Evolutionary conservation across 2,797 vertebrate species (phyloP), one percentile per base, ranked within the genome.

Genomic region (Balearica regulorum): DNA sequence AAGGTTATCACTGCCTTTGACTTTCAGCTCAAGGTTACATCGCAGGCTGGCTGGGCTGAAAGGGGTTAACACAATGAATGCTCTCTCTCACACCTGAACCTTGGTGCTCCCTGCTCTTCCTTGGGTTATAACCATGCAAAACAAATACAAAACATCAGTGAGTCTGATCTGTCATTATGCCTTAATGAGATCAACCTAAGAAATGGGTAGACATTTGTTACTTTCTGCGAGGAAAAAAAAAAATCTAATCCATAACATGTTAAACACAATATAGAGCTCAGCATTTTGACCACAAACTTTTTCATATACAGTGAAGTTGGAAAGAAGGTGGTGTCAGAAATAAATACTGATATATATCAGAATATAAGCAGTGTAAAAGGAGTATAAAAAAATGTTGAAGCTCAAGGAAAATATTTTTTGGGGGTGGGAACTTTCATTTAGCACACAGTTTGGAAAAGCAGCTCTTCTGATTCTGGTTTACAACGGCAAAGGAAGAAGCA

Each of bases 171-270:
- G 20, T 62, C 16, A 10, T 54, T 94, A 5, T 31, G 26, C 28
- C 35, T 37, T 75, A 16, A 55, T 58, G 25, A 46, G 24, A 61
- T 33, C 5, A 83, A 19, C 58, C 24, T 3, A 19, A 62, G 39
- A 75, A 86, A 62, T 17, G 41, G 4, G 25, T 43, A 73, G 41
- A 58, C 0, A 25, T 68, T 64, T 83, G 16, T 19, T 51, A n/a
- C n/a, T 73, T 70, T 66, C 46, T 48, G 24, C 29, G 35, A 28
- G 12, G 41, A 15, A 13, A n/a, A 57, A 37, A 61, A 8, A 16
- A 43, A 20, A 49, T 1, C 8, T 29, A 26, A 6, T 48, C 28
- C 6, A 7, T 69, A 24, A 15, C 5, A 1, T 6, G 4, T 10
- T 54, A 58, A 81, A 39, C 7, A 41, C 0, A 1, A 41, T 13